Base-by-base conservation (phyloP, 1,140 invertebrate species). In the Zaprionus inermis region DNA sequence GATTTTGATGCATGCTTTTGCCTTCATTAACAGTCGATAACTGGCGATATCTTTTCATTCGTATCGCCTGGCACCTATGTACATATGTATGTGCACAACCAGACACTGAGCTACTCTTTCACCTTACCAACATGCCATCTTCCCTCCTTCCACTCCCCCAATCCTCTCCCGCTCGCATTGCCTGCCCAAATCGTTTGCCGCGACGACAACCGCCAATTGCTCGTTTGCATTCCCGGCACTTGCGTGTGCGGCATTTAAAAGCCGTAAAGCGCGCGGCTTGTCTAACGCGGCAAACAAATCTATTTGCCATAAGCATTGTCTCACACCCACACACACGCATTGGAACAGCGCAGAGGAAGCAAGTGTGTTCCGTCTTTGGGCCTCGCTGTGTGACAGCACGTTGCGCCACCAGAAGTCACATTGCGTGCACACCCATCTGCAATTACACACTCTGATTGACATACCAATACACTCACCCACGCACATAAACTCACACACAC, bases 261-360 rank as follows among this genome's bases (percentile, higher is more conserved):
- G 76, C 83, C 83, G 75, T 83, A 86, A 86, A 88, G 83, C 82
- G 70, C 76, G 73, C 76, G 76, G 59, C 73, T 71, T 46, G 55
- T 76, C 68, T 65, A 76, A 66, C 61, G 68, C 46, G 51, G 70
- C 52, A 86, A 84, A 88, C 82, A 86, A 86, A 86, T 86, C 82
- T 88, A 86, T 86, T 86, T 79, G 83, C 83, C 83, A 88, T 86
- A 82, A 86, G 82, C 83, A 79, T 79, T 72, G 61, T 76, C 11
- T 12, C 7, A n/a, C 10, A 4, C 18, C 5, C 55, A 22, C 32
- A 22, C n/a, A 36, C 55, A 22, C 20, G 4, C 34, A 14, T 4
- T 28, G 20, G 2, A 5, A 44, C 1, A 38, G 36, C 36, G 22
- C 22, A 24, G 22, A 38, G 14, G 36, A 11, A 38, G 36, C 10